These are phyloP conservation scores for Carterocephalus palaemon DNA, from an alignment of 2,888 invertebrate genomes.

Conservation along the genomic window DNA sequence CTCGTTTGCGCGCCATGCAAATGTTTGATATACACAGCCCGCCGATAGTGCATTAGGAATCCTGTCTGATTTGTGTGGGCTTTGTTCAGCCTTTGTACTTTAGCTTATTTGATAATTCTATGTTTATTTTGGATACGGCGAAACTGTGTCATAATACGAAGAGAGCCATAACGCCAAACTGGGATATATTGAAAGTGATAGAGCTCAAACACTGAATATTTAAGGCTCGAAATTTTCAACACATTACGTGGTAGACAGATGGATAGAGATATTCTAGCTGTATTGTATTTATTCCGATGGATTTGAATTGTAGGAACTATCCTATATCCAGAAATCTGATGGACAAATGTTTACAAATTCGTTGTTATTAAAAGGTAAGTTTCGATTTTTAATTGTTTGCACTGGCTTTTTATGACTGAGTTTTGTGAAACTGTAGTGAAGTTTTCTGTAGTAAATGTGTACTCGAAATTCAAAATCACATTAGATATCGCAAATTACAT, in stretches of 20 bases:
- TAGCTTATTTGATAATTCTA: constrained; percentile 23
- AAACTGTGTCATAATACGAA: constrained; percentile 24
- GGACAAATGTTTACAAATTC: too few species aligned
- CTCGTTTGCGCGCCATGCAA: constrained; percentile 63
- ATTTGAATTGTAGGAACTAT: too few species aligned
- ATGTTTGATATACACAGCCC: constrained; percentile 59
- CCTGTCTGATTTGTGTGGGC: constrained; percentile 73
- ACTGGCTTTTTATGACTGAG: too few species aligned
- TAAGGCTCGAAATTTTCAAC: constrained; percentile 4
- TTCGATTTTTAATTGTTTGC: too few species aligned
- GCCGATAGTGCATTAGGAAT: constrained; percentile 64
- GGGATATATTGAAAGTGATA: constrained; percentile 18
- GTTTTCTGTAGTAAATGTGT: too few species aligned
- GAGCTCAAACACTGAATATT: constrained; percentile 19
- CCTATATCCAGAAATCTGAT: too few species aligned
- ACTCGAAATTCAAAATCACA: too few species aligned
- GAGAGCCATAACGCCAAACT: constrained; percentile 20
- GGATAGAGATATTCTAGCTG: too few species aligned
- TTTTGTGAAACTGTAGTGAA: background rate
- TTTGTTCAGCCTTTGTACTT: constrained; percentile 49
- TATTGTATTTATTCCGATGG: too few species aligned
- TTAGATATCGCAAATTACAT: too few species aligned
- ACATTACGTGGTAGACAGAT: too few species aligned
- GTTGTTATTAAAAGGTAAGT: too few species aligned
- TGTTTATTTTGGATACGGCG: constrained; percentile 22